These are phyloP conservation scores for Pristionchus fissidentatus DNA, from an alignment of 2,888 invertebrate species.

Conservation along the genomic window DNA sequence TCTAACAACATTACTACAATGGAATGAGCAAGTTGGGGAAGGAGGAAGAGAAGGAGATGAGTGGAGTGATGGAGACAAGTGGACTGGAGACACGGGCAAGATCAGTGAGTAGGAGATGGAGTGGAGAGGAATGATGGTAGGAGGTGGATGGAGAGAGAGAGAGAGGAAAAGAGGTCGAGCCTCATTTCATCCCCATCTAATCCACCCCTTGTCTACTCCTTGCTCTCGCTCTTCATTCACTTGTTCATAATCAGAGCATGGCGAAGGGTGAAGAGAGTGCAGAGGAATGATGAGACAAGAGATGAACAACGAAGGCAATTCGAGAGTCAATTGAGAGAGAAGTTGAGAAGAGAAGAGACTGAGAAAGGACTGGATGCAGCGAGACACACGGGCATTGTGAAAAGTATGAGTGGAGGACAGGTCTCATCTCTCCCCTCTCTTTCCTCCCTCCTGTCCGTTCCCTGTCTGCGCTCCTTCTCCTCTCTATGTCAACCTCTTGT, in stretches of 20 bases:
- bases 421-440: conserved; percentile 31
- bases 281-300: background rate
- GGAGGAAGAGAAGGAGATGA: background rate
- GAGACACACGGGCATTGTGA: conserved; percentile 40
- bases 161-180: conserved; percentile 49
- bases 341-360: background rate
- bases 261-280: conserved; percentile 9
- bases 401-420: conserved; percentile 44
- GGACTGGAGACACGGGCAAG: background rate
- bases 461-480: background rate
- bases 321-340: background rate
- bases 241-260: conserved; percentile 38
- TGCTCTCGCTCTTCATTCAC: conserved; percentile 30
- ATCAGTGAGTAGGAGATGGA: background rate
- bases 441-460: background rate
- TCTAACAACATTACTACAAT: too few relatives aligned
- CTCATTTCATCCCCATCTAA: conserved; percentile 37
- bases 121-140: conserved; percentile 47
- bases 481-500: conserved; percentile 14
- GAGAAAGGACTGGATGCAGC: conserved; percentile 32
- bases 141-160: conserved; percentile 40
- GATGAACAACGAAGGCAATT: conserved; percentile 33
- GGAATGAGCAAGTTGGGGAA: conserved; percentile 14
- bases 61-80: conserved; percentile 23
- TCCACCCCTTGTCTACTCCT: conserved; percentile 30